Base-by-base conservation (phyloP, 2,113 vertebrate species). In the Sylvia atricapilla region DNA sequence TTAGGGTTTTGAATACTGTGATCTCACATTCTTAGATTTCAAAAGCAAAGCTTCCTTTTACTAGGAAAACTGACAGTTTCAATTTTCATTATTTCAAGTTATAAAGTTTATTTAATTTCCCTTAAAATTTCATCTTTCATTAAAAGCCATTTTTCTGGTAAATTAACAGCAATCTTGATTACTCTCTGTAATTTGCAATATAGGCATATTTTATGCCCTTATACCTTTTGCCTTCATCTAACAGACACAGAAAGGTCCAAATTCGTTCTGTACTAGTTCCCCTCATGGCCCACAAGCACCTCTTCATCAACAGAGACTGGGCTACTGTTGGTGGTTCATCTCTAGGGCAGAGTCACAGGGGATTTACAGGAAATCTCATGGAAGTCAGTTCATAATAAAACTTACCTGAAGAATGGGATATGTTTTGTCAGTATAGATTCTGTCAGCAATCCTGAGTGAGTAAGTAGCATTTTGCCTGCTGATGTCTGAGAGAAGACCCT, bases 321-420 rank as follows among this genome's bases (percentile, higher is more conserved):
- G 6, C 8, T 81, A 1, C 6, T 47, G 11, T 2, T 47, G 41
- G 14, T 87, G 24, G 9, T 53, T 24, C 35, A 56, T 78, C 43
- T 49, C 56, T n/a, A 77, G 37, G 13, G 41, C 17, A 21, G 53
- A 55, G 41, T 56, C 19, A 39, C 11, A 19, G 28, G 17, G 28
- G 6, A 35, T 37, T 85, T 53, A 28, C 6, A 15, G 11, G 19
- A 37, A 85, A 30, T 47, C 33, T 72, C 3, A 1, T 15, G 33
- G 30, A 79, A 41, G 9, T 62, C 59, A 63, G 10, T 44, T 82
- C 13, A 25, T 21, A 39, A 4, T 12, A n/a, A 16, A 53, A 95
- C 95, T 95, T 78, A 96, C 95, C 92, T 69, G 41, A n/a, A 94
- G 90, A 84, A 95, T 4, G 0, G 94, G 60, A 47, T 62, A 94